Evolutionary conservation across 2,113 vertebrate species (phyloP).

Genomic region (Gymnarchus niloticus): DNA sequence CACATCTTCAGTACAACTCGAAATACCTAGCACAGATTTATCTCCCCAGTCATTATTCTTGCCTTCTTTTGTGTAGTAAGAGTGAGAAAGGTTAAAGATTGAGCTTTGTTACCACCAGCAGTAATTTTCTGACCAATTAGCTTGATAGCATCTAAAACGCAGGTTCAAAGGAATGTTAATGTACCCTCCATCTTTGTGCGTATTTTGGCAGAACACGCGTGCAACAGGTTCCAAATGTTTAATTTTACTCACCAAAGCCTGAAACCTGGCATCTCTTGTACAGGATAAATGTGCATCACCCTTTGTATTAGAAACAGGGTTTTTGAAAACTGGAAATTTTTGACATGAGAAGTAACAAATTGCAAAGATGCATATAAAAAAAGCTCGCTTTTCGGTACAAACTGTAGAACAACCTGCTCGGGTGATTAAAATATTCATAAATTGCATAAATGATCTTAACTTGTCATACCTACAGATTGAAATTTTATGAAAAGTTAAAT

Average conservation of each 20-base stretch:
- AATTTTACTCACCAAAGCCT: not conserved
- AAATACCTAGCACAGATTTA: too few relatives aligned
- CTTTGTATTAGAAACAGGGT: not conserved
- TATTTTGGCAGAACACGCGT: not conserved
- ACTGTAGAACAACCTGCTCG: not conserved
- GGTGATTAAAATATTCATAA: not conserved
- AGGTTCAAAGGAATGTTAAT: conserved; percentile 14
- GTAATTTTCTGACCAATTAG: conserved; percentile 21
- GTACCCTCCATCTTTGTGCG: not conserved
- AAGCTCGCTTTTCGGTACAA: not conserved
- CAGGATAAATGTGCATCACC: not conserved
- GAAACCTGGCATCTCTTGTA: not conserved
- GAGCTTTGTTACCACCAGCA: not conserved
- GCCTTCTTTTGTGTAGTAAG: not conserved
- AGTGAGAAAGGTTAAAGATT: conserved; percentile 3
- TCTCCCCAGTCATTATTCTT: too few relatives aligned
- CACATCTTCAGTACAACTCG: not conserved
- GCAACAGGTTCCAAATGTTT: not conserved
- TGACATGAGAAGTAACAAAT: not conserved
- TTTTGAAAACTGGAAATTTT: not conserved
- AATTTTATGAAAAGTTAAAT: too few relatives aligned
- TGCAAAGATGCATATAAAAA: not conserved
- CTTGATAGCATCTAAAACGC: conserved; percentile 19
- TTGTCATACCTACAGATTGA: too few relatives aligned
- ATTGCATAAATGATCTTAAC: not conserved